Conservation (phyloP, 2,888 invertebrate genomes). For the Lepetodrilus schrolli region DNA sequence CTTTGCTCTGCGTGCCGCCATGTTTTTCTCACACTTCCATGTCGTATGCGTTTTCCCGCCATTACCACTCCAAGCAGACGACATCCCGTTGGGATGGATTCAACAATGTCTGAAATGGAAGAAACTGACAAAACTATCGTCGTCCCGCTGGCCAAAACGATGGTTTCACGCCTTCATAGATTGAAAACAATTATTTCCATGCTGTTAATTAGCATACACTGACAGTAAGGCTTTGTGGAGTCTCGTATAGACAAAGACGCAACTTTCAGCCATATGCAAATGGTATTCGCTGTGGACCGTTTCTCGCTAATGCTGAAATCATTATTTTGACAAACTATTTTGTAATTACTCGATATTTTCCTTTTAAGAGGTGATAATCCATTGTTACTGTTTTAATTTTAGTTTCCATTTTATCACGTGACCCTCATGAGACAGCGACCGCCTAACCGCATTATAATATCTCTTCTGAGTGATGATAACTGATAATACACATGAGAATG, state of each 20-base stretch:
- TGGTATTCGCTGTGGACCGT: background rate
- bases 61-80: conserved; percentile 18
- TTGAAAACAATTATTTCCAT: conserved; percentile 22
- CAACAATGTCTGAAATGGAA: conserved; percentile 12
- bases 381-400: conserved; percentile 3
- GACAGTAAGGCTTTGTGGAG: background rate
- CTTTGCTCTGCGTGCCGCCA: conserved; percentile 5
- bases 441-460: conserved; percentile 4
- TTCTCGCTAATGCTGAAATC: background rate
- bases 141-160: background rate
- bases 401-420: background rate
- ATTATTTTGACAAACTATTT: conserved; percentile 15
- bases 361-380: conserved; percentile 3
- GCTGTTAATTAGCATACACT: conserved; percentile 13
- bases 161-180: conserved; percentile 5
- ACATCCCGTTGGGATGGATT: conserved; percentile 2
- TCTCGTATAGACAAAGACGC: background rate
- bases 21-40: conserved; percentile 10
- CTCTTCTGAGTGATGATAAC: background rate
- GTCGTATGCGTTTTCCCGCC: conserved; percentile 20
- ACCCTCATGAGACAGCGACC: background rate
- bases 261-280: background rate
- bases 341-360: background rate
- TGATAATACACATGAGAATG: background rate
- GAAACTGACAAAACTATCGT: conserved; percentile 27